Percentiles rank a stretch among this genome's conserved stretches.
phyloP scores from a whole-genome alignment of 2,113 vertebrate genomes.

The Tachycineta bicolor region DNA sequence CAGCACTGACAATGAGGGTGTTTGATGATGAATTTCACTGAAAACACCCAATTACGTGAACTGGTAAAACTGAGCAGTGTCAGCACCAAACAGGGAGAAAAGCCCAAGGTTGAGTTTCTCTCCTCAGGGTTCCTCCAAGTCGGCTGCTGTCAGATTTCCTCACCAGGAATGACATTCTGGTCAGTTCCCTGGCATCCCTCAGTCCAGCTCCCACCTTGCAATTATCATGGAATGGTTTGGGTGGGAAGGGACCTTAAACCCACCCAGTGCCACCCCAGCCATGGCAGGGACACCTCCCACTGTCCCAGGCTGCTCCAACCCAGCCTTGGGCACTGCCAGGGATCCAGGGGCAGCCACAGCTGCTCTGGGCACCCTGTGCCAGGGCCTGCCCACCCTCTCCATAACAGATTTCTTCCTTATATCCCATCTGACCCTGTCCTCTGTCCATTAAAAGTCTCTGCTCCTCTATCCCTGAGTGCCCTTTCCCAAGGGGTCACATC shows the following conservation, averaged over 20 bases:
- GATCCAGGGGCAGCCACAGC: neutral
- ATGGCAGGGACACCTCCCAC: neutral
- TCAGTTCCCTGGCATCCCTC: neutral
- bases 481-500: neutral
- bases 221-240: neutral
- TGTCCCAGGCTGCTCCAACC: fast-evolving
- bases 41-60: neutral
- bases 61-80: neutral
- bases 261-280: fast-evolving
- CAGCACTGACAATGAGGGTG: neutral
- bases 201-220: neutral
- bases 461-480: neutral
- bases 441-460: neutral
- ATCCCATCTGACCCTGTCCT: neutral
- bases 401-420: neutral
- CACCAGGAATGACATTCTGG: neutral
- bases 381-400: neutral
- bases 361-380: neutral
- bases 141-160: neutral
- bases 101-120: neutral
- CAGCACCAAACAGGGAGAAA: neutral
- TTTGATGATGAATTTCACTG: neutral
- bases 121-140: neutral
- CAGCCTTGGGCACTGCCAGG: neutral
- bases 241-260: neutral